Evolutionary conservation across 2,888 invertebrate species (phyloP), one percentile per base, ranked within the genome.

Genomic region (Apodemia hepburni): DNA sequence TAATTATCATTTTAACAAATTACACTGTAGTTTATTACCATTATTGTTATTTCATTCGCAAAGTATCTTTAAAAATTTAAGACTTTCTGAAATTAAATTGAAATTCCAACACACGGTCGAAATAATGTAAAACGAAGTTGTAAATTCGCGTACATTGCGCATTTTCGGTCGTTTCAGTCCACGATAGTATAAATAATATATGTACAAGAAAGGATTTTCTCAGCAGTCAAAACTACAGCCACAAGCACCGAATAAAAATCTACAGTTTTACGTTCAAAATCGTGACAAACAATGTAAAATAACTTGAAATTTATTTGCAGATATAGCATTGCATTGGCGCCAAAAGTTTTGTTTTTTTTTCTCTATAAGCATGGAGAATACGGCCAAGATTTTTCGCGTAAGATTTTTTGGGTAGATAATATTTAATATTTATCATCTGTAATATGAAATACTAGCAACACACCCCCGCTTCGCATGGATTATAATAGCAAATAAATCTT

Each of bases 261-360:
- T 29, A 57, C 57, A 27, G 27, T 29, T 57, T 15, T 3, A 15
- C 15, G 57, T 57, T 57, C 57, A 57, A 57, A 54, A 29, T 57
- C 57, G 57, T 57, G 57, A 57, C 57, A 57, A 57, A 57, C 57
- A 57, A 57, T 57, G 57, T 57, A 57, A 57, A 57, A 57, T 57
- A 57, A 57, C 57, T 29, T 27, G 29, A 29, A 57, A 29, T 57
- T 57, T 57, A 57, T 57, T 57, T 29, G 15, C 57, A 57, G 57
- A 57, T 54, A 57, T 12, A 29, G 57, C 29, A n/a, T 29, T 29
- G 57, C 57, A 57, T 57, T 57, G 57, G 57, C 57, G 57, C 57
- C 57, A 57, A 57, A 57, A 57, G 57, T 29, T n/a, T 27, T 57
- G 29, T 57, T 27, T 27, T 57, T 54, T 29, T 29, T 57, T 27